Conservation (phyloP, 2,888 invertebrate genomes). For the Pterostichus madidus region DNA sequence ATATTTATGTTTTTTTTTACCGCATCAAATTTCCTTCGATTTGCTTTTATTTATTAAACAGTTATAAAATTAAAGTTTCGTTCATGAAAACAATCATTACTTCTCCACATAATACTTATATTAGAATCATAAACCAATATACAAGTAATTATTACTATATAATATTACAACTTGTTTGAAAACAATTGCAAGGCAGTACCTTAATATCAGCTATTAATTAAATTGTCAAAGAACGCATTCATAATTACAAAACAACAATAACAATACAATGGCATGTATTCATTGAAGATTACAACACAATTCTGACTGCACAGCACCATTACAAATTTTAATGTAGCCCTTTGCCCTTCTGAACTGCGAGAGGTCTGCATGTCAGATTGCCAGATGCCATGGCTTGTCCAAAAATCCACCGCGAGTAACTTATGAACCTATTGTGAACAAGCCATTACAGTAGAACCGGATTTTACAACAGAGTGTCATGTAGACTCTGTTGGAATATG, state of each 20-base stretch:
- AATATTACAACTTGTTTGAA: neutral
- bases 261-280: conserved; percentile 25
- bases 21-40: no score
- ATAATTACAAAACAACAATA: conserved; percentile 8
- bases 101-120: no score
- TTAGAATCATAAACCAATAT: no score
- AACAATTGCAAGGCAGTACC: neutral
- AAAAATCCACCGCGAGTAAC: conserved; percentile 12
- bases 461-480: neutral
- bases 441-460: conserved; percentile 11
- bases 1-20: no score
- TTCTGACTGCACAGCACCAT: neutral
- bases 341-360: conserved; percentile 14
- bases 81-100: no score
- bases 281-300: conserved; percentile 17
- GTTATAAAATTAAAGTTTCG: no score
- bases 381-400: neutral
- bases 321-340: conserved; percentile 27
- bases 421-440: conserved; percentile 38
- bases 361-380: conserved; percentile 11
- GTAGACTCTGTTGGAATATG: neutral
- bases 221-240: conserved; percentile 28
- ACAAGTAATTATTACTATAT: no score
- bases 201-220: conserved; percentile 12
- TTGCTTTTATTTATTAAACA: no score